Evolutionary conservation across 2,888 invertebrate species (phyloP).

Genomic region (Callinectes sapidus): DNA sequence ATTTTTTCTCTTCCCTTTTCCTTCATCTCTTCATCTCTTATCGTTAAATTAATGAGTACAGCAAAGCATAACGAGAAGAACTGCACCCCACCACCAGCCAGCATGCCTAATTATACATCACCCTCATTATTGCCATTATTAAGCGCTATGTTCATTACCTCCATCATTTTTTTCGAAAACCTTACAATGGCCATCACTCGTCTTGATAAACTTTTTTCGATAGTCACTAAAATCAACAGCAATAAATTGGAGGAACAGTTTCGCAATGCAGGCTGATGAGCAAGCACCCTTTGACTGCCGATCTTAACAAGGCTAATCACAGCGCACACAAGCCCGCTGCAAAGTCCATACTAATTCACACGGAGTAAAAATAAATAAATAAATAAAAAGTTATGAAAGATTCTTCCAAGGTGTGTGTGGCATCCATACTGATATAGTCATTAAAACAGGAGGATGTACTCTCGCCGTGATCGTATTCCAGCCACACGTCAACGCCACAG

Average conservation of each 20-base stretch:
- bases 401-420: neutral
- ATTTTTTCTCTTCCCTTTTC: too few species aligned
- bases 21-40: too few species aligned
- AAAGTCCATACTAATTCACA: neutral
- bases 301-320: neutral
- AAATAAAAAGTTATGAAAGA: neutral
- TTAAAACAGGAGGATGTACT: neutral
- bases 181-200: too few species aligned
- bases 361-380: neutral
- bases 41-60: too few species aligned
- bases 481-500: slow-evolving; percentile 5
- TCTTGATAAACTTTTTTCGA: neutral
- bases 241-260: neutral
- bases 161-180: too few species aligned
- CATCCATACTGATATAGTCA: neutral
- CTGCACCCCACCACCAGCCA: too few species aligned
- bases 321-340: neutral
- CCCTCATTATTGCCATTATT: too few species aligned
- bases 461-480: slow-evolving; percentile 3
- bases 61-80: too few species aligned
- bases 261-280: neutral
- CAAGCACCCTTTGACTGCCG: neutral
- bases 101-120: too few species aligned
- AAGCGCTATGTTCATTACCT: too few species aligned
- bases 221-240: neutral